Evolutionary conservation across 1,140 invertebrate species (phyloP).

Genomic region (Hirudo medicinalis): DNA sequence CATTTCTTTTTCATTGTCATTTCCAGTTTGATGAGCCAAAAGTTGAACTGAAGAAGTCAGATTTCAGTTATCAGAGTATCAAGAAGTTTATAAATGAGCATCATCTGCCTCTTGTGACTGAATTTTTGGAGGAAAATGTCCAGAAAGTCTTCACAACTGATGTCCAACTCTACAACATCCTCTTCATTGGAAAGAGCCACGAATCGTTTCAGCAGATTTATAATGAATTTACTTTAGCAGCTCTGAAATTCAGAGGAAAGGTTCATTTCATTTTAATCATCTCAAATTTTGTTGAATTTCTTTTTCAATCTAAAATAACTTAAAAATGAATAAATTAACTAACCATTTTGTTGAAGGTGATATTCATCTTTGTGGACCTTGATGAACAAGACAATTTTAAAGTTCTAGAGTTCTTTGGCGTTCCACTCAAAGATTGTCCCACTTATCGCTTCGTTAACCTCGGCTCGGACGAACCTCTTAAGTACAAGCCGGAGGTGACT

Average conservation of each 20-base stretch:
- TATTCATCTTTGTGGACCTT: conserved; percentile 88
- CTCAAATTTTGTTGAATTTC: too few relatives aligned
- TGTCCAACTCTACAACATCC: conserved; percentile 83
- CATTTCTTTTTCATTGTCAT: conserved; percentile 1
- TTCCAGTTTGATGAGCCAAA: conserved; percentile 80
- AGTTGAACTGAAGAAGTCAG: conserved; percentile 61
- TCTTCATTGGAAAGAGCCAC: conserved; percentile 81
- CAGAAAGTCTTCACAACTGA: conserved; percentile 95
- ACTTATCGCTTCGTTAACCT: conserved; percentile 81
- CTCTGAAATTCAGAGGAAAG: conserved; percentile 75
- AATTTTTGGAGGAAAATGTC: conserved; percentile 82
- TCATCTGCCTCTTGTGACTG: conserved; percentile 78
- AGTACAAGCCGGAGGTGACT: conserved; percentile 75
- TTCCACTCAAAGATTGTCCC: conserved; percentile 81
- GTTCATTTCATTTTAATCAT: conserved; percentile 40
- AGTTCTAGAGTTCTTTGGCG: conserved; percentile 97
- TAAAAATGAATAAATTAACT: not conserved
- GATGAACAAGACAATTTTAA: conserved; percentile 88
- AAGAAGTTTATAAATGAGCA: conserved; percentile 74
- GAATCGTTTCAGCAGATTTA: conserved; percentile 39
- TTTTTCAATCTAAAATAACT: not conserved
- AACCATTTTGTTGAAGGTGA: conserved; percentile 44
- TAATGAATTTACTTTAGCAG: conserved; percentile 43
- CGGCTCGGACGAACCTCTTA: conserved; percentile 85
- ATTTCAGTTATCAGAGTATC: conserved; percentile 51